Percentiles rank a stretch among this genome's conserved stretches.
Conservation (phyloP, 2,797 vertebrate genomes). For the Pogoniulus pusillus region DNA sequence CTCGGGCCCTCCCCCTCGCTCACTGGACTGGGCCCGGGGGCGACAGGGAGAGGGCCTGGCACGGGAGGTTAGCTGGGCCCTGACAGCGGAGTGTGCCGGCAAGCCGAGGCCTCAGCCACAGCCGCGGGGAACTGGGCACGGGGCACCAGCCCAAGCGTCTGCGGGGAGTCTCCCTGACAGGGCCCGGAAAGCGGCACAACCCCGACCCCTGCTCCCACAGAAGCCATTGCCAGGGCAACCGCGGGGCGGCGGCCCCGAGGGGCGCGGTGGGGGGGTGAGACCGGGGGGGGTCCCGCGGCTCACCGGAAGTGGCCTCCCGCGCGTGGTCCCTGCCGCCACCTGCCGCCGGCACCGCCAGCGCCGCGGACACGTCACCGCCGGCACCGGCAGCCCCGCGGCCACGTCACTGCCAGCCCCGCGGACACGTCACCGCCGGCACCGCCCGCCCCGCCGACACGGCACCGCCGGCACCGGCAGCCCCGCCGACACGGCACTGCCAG, state of each 20-base stretch:
- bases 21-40: not conserved
- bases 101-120: not conserved
- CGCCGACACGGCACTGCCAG: slow-evolving; percentile 57
- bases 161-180: not conserved
- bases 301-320: slow-evolving; percentile 23
- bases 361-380: slow-evolving; percentile 46
- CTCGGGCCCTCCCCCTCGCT: not conserved
- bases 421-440: slow-evolving; percentile 61
- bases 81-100: not conserved
- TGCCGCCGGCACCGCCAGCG: slow-evolving; percentile 55
- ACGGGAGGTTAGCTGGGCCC: not conserved
- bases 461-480: slow-evolving; percentile 52
- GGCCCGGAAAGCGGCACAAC: not conserved
- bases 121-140: too few species aligned
- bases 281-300: not conserved
- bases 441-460: slow-evolving; percentile 46
- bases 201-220: not conserved
- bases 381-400: slow-evolving; percentile 36
- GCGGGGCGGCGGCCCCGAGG: too few species aligned
- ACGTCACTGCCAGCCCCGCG: slow-evolving; percentile 52
- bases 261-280: not conserved
- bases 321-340: slow-evolving; percentile 62
- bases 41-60: not conserved
- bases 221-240: not conserved
- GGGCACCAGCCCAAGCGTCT: too few species aligned